Evolutionary conservation across 2,888 invertebrate genomes (phyloP), one percentile per base, ranked within the genome.

Genomic region (Prenolepis imparis): DNA sequence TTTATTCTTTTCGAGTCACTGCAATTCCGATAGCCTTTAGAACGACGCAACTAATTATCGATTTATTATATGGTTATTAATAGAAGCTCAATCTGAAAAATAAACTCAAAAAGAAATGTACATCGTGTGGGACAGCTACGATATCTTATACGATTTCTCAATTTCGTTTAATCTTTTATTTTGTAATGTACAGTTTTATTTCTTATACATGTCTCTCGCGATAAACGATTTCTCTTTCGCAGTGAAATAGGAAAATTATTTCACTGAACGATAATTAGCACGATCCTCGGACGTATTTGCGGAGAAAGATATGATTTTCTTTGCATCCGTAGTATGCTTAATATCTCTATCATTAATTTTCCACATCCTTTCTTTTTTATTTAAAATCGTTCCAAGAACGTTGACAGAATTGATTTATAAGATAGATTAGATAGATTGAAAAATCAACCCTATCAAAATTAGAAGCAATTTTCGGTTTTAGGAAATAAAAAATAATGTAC

Each of bases 51-150:
- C 12, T 78, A 78, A 32, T 57, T 78, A 81, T 72, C 28, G 80
- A 81, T 81, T 81, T 81, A 63, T 75, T 48, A 74, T 15, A 28
- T 28, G 24, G 63, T 75, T 73, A 81, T 81, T 74, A 63, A 81
- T 81, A 81, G 39, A 57, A 48, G 41, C 39, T 15, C 15, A 39
- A 78, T 12, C 48, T 81, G 39, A 81, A 52, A 72, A 48, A 73
- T 81, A 63, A 81, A 41, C 18, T 61, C 41, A 74, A 61, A 48
- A 59, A 48, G n/a, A 39, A 74, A 52, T 44, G 48, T 6, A 86
- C 81, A 83, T 88, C 78, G 82, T 81, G 75, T 57, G 21, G 6
- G 32, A 57, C 52, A 55, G 24, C 41, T 63, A 57, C 8, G 18
- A 57, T 57, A 21, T 28, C 5, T 44, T 12, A 36, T 8, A 21